phyloP scores from a whole-genome alignment of 2,797 vertebrate genomes.

The Poecilia gillii region DNA sequence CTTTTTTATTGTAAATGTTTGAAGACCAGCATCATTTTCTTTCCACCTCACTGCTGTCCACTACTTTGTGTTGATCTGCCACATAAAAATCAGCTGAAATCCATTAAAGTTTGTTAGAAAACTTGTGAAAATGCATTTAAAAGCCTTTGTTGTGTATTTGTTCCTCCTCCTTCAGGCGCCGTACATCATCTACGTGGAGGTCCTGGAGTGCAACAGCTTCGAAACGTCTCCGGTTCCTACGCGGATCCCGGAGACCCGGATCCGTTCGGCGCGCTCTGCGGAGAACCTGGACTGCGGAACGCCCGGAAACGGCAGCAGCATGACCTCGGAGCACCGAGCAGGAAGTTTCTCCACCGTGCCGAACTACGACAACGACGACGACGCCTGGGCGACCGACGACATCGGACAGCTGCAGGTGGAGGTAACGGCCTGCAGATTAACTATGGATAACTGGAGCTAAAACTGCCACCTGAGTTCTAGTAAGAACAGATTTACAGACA shows the following conservation, averaged over 20 bases:
- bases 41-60: neutral
- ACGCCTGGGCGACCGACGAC: constrained; percentile 96
- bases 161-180: constrained; percentile 82
- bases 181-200: constrained; percentile 95
- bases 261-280: constrained; percentile 85
- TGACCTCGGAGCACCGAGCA: constrained; percentile 87
- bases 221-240: constrained; percentile 90
- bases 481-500: too few species aligned
- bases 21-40: neutral
- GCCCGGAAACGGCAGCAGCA: constrained; percentile 7
- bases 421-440: constrained; percentile 45
- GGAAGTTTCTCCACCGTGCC: constrained; percentile 90
- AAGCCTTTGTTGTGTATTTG: too few species aligned
- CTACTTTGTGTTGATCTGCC: neutral
- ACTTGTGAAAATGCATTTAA: neutral
- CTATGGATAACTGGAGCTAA: too few species aligned
- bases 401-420: constrained; percentile 96
- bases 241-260: constrained; percentile 94
- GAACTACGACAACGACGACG: constrained; percentile 95
- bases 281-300: constrained; percentile 91
- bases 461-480: too few species aligned
- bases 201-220: constrained; percentile 92
- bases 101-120: neutral
- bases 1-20: neutral
- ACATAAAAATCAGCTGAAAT: neutral